These are phyloP conservation scores for Sisor rabdophorus DNA, from an alignment of 2,113 vertebrate species.

Conservation along the genomic window DNA sequence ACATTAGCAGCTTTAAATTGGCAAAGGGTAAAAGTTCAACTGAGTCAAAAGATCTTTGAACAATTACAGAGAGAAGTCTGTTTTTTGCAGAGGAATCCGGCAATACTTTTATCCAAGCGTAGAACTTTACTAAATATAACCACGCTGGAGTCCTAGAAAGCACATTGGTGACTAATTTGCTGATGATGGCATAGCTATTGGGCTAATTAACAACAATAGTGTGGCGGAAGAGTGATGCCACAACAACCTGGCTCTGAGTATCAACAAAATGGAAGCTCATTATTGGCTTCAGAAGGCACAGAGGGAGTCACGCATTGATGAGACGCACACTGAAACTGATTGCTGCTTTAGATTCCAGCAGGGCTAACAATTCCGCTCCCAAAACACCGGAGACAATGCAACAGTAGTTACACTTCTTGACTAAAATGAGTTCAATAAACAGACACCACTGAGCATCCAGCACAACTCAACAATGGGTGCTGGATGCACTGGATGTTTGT, in stretches of 20 bases:
- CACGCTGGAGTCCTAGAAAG: constrained; percentile 13
- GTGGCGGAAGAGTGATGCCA: constrained; percentile 11
- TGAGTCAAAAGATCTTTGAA: constrained; percentile 18
- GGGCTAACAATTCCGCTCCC: constrained; percentile 8
- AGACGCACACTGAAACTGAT: constrained; percentile 27
- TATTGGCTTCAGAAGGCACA: constrained; percentile 36
- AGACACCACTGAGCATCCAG: constrained; percentile 19
- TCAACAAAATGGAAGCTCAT: constrained; percentile 29
- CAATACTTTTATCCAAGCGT: background rate
- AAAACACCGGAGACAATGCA: constrained; percentile 17
- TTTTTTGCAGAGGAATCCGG: background rate
- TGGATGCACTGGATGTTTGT: background rate
- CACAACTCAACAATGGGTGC: background rate
- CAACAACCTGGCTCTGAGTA: constrained; percentile 31
- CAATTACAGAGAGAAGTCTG: constrained; percentile 22
- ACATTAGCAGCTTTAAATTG: background rate
- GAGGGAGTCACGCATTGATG: constrained; percentile 34
- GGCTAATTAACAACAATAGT: constrained; percentile 35
- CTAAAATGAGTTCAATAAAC: constrained; percentile 1
- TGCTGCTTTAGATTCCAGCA: constrained; percentile 26
- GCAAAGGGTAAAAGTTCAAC: constrained; percentile 12
- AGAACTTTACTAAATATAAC: constrained; percentile 1
- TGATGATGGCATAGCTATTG: constrained; percentile 30
- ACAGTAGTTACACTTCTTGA: constrained; percentile 7
- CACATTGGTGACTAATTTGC: constrained; percentile 24